Evolutionary conservation across 2,888 invertebrate genomes (phyloP), one percentile per base, ranked within the genome.

Genomic region (Oscheius onirici): DNA sequence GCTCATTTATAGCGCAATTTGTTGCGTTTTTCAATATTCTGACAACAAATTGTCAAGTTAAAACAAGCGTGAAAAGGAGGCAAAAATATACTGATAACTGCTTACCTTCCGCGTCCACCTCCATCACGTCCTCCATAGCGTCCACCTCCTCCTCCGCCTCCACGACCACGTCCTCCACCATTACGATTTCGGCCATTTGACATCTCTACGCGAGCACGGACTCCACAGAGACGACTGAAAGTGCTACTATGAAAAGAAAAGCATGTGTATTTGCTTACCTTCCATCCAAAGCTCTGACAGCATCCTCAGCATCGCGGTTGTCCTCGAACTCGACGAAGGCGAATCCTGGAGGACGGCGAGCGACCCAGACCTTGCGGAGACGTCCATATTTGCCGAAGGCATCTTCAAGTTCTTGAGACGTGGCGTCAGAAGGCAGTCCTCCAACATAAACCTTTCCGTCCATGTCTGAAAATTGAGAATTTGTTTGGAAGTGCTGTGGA

Each of bases 351-450:
- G 95, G 95, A 88, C 95, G 94, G 85, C 95, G 90, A 0, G 95
- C 95, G 63, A 95, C 94, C 95, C 95, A 95, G 57, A 95, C 94
- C 89, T 94, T 95, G 83, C 93, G 91, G 77, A 95, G 90, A 49
- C 93, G 93, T 5, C 95, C 95, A 88, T 93, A 95, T 89, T 94
- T 93, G 70, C 92, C 91, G 88, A 95, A 95, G 13, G 93, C 92
- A 85, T 92, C 93, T 88, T 95, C 94, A 70, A 88, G 71, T 61
- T 82, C 82, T 69, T 82, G 74, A 13, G 72, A 67, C n/a, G 94
- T 93, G 8, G 94, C 94, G 86, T 93, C 94, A 82, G 93, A 93
- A 11, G 94, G 94, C 77, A 95, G 90, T 88, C 94, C 94, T 24
- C 95, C 95, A 24, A 95, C 93, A 88, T 95, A 95, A 0, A 95